Percentiles rank a stretch among this genome's conserved stretches.
Evolutionary conservation across 2,113 vertebrate species (phyloP).

Genomic region (Pangasianodon hypophthalmus): DNA sequence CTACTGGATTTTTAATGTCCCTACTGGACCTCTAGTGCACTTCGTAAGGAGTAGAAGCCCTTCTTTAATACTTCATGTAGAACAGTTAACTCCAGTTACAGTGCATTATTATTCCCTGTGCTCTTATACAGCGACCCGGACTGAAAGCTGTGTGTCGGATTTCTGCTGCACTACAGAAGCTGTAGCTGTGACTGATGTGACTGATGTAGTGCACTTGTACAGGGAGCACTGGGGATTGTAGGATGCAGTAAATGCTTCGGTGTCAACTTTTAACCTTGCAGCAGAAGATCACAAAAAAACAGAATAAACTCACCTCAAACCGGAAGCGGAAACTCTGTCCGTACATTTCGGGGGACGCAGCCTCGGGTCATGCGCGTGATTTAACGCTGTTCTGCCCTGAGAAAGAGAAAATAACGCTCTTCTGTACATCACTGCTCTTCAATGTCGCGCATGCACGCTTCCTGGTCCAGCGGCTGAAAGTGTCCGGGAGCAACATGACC

Average conservation of each 20-base stretch:
- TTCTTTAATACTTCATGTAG: not conserved
- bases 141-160: not conserved
- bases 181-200: not conserved
- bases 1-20: too few relatives aligned
- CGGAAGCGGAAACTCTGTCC: slow-evolving; percentile 28
- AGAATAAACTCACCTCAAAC: slow-evolving; percentile 61
- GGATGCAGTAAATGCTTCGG: not conserved
- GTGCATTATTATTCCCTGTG: not conserved
- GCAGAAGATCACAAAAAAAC: not conserved
- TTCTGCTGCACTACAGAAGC: not conserved
- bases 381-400: slow-evolving; percentile 38
- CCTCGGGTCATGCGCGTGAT: slow-evolving; percentile 9
- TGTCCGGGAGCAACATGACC: not conserved
- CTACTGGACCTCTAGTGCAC: not conserved
- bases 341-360: slow-evolving; percentile 44
- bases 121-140: not conserved
- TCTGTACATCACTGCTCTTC: slow-evolving; percentile 65
- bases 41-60: not conserved
- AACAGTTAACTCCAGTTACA: not conserved
- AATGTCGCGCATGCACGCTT: slow-evolving; percentile 59
- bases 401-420: slow-evolving; percentile 45
- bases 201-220: too few relatives aligned
- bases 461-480: slow-evolving; percentile 31
- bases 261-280: not conserved
- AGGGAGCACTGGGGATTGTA: not conserved